Conservation (phyloP, 2,888 invertebrate genomes). For the Dynastes grantii region DNA sequence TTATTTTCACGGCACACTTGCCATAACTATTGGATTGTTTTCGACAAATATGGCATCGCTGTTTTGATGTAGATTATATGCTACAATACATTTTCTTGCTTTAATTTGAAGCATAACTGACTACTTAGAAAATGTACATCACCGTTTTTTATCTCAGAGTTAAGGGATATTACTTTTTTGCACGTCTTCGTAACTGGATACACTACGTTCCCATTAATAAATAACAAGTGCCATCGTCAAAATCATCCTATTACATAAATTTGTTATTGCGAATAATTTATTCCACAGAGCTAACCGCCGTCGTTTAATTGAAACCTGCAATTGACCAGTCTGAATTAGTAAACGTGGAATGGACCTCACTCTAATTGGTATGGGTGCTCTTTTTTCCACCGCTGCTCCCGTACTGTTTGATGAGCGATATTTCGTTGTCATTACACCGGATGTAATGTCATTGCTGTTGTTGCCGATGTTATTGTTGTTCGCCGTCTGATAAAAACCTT, state of each 20-base stretch:
- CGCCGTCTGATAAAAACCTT: conserved; percentile 24
- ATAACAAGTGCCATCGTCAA: neutral
- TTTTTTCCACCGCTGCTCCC: conserved; percentile 4
- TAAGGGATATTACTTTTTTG: too few species aligned
- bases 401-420: neutral
- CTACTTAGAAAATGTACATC: too few species aligned
- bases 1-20: too few species aligned
- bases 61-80: too few species aligned
- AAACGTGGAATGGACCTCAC: conserved; percentile 3
- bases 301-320: conserved; percentile 25
- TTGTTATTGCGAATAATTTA: neutral
- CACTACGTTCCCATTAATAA: neutral
- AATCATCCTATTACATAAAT: neutral
- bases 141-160: too few species aligned
- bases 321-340: conserved; percentile 14
- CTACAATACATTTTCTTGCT: too few species aligned
- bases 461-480: conserved; percentile 26
- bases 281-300: neutral
- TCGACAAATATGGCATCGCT: too few species aligned
- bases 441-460: conserved; percentile 26
- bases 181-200: neutral
- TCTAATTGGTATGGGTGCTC: conserved; percentile 10
- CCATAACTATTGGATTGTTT: too few species aligned
- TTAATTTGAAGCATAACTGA: too few species aligned
- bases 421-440: conserved; percentile 36